A percentile compares a stretch with the other conserved stretches of the same genome.
phyloP scores from a whole-genome alignment of 1,140 invertebrate genomes.

The Trichonephila clavata region DNA sequence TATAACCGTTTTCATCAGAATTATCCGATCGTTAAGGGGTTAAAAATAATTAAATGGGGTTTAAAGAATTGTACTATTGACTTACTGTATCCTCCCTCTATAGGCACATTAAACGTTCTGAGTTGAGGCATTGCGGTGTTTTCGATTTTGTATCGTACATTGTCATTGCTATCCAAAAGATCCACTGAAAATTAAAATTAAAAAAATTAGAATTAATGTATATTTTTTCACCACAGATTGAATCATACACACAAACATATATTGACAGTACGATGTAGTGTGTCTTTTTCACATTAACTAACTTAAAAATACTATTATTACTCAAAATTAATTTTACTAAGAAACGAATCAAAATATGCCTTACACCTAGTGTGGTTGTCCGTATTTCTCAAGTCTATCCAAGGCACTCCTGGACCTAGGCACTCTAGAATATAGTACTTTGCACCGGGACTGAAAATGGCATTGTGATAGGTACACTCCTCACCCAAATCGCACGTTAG shows the following conservation, averaged over 20 bases:
- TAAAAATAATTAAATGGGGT: too few species aligned
- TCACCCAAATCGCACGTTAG: conserved; percentile 82
- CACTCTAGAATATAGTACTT: conserved; percentile 85
- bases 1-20: too few species aligned
- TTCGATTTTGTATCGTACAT: conserved; percentile 85
- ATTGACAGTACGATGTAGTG: too few species aligned
- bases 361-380: conserved; percentile 59
- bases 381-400: conserved; percentile 74
- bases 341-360: background rate
- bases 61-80: background rate
- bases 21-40: too few species aligned
- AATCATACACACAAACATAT: too few species aligned
- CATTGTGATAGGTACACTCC: conserved; percentile 80
- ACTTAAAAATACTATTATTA: too few species aligned
- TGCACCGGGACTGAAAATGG: conserved; percentile 86
- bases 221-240: too few species aligned
- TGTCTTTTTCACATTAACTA: too few species aligned
- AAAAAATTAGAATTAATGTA: too few species aligned
- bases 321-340: background rate
- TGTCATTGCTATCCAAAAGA: conserved; percentile 81
- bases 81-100: conserved; percentile 88
- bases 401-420: conserved; percentile 78
- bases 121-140: conserved; percentile 90
- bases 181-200: conserved; percentile 78
- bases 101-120: conserved; percentile 89